Base-by-base conservation (phyloP, 2,113 vertebrate species). In the Plestiodon gilberti region DNA sequence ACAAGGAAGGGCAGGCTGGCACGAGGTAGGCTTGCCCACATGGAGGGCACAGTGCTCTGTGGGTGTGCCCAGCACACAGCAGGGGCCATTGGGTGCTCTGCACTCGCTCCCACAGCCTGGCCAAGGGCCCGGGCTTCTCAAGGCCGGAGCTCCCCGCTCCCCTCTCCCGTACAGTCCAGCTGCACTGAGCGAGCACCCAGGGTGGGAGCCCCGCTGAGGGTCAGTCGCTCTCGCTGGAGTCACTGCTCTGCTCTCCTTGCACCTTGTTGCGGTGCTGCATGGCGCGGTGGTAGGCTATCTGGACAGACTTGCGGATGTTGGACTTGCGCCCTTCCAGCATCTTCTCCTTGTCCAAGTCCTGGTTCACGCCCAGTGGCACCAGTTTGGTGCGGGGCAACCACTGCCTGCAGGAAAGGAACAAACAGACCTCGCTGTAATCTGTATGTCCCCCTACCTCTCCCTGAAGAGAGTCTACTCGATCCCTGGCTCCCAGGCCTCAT, bases 201-300 rank as follows among this genome's bases (percentile, higher is more conserved):
- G 89, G 88, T 89, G 94, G 93, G 93, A 83, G 93, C 95, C 95
- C 96, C 94, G 89, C 92, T 94, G 90, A 22, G 17, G 77, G 61
- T 96, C 95, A 98, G 96, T 99, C 98, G 35, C 97, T 99, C 90
- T 99, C 99, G 18, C 98, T 99, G 89, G 98, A 99, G 93, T 99
- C 98, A 11, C 99, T 99, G 98, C 98, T 99, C 92, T 98, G 99
- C 91, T 99, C 98, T 64, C 98, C 98, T 93, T 99, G 99, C 93
- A 99, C 99, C 91, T 99, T 99, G 97, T 98, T 99, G 90, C 98
- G 99, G 94, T 99, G 99, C 95, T 99, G 98, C 98, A 99, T 98
- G 92, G 99, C 99, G 0, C 99, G 97, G 93, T 99, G 98, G 91
- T 99, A 99, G 43, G 98, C 99, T 9, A 99, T 98, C 95, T 99